Evolutionary conservation across 2,113 vertebrate genomes (phyloP).

Genomic region (Ellobius talpinus): DNA sequence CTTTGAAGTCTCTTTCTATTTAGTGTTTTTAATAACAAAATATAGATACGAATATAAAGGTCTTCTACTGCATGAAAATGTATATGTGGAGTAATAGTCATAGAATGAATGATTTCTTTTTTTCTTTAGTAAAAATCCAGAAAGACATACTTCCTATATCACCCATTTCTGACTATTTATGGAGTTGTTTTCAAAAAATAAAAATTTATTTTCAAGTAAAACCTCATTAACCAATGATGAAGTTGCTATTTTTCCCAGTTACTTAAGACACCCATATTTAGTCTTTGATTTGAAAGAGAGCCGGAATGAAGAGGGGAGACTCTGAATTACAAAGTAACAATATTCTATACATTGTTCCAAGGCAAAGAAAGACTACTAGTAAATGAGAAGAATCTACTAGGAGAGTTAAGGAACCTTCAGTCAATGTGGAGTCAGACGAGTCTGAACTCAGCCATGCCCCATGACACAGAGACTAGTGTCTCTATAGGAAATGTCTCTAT

Average conservation of each 20-base stretch:
- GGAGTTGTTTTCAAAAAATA: neutral
- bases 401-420: neutral
- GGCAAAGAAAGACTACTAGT: neutral
- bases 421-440: neutral
- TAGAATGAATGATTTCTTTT: neutral
- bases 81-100: neutral
- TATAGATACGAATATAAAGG: constrained; percentile 23
- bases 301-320: neutral
- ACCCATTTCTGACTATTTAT: neutral
- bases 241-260: neutral
- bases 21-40: neutral
- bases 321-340: neutral
- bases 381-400: neutral
- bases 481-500: neutral
- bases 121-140: constrained; percentile 23
- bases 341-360: neutral
- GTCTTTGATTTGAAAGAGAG: constrained; percentile 5
- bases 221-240: neutral
- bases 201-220: constrained; percentile 29
- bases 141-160: neutral
- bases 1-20: constrained; percentile 50
- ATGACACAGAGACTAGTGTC: neutral
- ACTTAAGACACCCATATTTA: neutral
- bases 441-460: neutral
- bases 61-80: neutral